Percentiles rank a stretch among this genome's conserved stretches.
phyloP scores from a whole-genome alignment of 1,140 invertebrate species.

The Drosophila micromelanica region DNA sequence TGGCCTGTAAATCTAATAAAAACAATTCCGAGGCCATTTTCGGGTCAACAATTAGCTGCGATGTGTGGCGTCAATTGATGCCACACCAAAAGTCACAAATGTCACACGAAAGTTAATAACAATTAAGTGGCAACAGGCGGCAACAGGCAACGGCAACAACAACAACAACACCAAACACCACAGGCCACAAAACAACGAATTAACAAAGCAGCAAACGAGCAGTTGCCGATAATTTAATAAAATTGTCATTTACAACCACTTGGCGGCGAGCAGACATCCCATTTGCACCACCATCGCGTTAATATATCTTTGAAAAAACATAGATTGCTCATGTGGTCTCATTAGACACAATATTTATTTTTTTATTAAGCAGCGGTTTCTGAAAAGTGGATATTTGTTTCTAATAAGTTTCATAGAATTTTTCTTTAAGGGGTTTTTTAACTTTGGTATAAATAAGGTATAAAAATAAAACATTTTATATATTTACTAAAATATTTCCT shows the following conservation, averaged over 20 bases:
- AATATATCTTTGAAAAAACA: conserved; percentile 1
- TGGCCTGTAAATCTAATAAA: conserved; percentile 69
- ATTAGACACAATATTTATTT: too few relatives aligned
- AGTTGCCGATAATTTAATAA: conserved; percentile 62
- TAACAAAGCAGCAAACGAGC: conserved; percentile 9
- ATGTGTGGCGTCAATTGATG: conserved; percentile 60
- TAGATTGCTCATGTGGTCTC: too few relatives aligned
- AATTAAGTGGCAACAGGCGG: conserved; percentile 56
- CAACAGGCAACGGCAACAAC: conserved; percentile 8
- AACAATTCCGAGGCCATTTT: conserved; percentile 56
- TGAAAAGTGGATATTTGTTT: too few relatives aligned
- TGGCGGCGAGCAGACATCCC: not conserved
- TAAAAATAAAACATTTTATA: too few relatives aligned
- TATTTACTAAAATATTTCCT: too few relatives aligned
- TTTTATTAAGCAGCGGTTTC: too few relatives aligned
- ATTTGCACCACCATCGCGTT: too few relatives aligned
- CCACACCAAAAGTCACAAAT: conserved; percentile 73
- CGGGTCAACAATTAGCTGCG: conserved; percentile 70
- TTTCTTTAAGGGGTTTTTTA: too few relatives aligned
- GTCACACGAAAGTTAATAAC: conserved; percentile 81
- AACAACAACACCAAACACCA: conserved; percentile 22
- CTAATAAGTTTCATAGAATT: too few relatives aligned
- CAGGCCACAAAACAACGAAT: conserved; percentile 43
- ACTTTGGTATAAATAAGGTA: too few relatives aligned
- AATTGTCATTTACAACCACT: conserved; percentile 48